Evolutionary conservation across 2,113 vertebrate genomes (phyloP), one percentile per base, ranked within the genome.

Genomic region (Perccottus glenii): DNA sequence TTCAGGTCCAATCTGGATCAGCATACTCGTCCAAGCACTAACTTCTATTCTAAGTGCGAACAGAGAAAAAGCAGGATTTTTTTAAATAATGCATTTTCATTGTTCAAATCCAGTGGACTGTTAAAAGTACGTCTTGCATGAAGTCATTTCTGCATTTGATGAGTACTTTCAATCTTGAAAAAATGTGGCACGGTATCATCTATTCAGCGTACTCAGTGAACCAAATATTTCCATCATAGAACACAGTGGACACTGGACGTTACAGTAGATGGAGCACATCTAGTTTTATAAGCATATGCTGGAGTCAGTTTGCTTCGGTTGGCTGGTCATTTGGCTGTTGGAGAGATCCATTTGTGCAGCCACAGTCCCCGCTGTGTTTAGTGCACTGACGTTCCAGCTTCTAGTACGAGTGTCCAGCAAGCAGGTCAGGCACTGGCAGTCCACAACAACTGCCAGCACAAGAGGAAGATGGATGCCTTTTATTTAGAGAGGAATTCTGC

Each of bases 1-100:
- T 55, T 55, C 52, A 55, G 52, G 52, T 55, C 52, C n/a, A 32
- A 55, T 55, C 52, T 36, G 14, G 52, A 55, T 55, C 52, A 55
- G 33, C 14, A 38, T 6, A 38, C 11, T 5, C 19, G 19, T 10
- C 44, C 33, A 55, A 40, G 15, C 52, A 36, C 32, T 7, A 7
- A 3, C 27, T 5, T 14, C 35, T 14, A 14, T 10, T 5, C 33
- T 38, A 52, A 14, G 27, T 35, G 50, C 12, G 11, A 35, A 53
- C 3, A 50, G 8, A 27, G 9, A 50, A 9, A 19, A 27, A 19
- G 32, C 1, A 19, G 0, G 15, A 27, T 11, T 11, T 51, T 11
- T 11, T 51, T 4, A 46, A 11, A 11, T 2, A 46, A 45, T 12
- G 44, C 5, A 5, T 46, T 46, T 4, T 45, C 10, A 12, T 46